Conservation (phyloP, 1,140 invertebrate genomes). For the Cotesia vestalis region DNA sequence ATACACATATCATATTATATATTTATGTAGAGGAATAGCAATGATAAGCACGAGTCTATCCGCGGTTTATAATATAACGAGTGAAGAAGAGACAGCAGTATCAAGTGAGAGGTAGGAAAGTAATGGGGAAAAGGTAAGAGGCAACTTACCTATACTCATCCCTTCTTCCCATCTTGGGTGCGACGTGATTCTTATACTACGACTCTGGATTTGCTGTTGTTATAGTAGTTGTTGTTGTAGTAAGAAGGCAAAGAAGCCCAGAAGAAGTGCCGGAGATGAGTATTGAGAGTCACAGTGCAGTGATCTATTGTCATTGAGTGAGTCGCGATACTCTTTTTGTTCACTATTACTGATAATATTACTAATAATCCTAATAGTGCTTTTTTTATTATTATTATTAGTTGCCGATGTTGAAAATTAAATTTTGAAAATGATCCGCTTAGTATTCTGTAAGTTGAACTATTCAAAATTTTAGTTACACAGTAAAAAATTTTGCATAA, state of each 20-base stretch:
- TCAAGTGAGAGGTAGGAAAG: slow-evolving; percentile 50
- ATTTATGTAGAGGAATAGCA: no score
- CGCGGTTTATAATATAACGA: slow-evolving; percentile 18
- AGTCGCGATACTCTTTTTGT: slow-evolving; percentile 30
- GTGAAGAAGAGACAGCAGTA: slow-evolving; percentile 27
- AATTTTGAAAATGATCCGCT: slow-evolving; percentile 7
- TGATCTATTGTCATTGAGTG: slow-evolving; percentile 45
- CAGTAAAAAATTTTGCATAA: no score
- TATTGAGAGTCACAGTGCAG: slow-evolving; percentile 51
- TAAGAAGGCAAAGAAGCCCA: slow-evolving; percentile 41
- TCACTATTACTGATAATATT: not conserved
- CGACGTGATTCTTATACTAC: slow-evolving; percentile 36
- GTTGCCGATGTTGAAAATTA: not conserved
- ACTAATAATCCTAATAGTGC: not conserved
- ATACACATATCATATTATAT: no score
- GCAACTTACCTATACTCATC: slow-evolving; percentile 47
- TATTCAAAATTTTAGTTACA: not conserved
- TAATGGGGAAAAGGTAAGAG: slow-evolving; percentile 56
- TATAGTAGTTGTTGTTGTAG: not conserved
- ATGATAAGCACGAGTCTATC: no score
- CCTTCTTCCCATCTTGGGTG: slow-evolving; percentile 49
- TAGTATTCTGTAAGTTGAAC: slow-evolving; percentile 12
- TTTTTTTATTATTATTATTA: not conserved
- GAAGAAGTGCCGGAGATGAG: slow-evolving; percentile 36
- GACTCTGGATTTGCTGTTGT: no score